Evolutionary conservation across 2,113 vertebrate genomes (phyloP).

Genomic region (Percopsis transmontana): DNA sequence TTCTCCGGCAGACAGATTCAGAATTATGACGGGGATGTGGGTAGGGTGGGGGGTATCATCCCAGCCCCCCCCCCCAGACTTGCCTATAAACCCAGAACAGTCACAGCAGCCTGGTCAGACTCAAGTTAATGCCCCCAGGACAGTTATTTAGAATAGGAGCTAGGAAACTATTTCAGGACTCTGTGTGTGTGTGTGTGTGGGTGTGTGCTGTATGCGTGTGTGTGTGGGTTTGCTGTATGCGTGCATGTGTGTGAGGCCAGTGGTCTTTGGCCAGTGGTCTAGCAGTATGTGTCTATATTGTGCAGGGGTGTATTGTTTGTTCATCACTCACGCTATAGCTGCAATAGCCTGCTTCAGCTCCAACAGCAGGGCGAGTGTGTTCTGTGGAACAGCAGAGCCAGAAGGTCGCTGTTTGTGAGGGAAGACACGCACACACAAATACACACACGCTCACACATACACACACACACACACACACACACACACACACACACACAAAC

Average conservation of each 20-base stretch:
- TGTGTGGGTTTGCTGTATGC: neutral
- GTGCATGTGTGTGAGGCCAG: neutral
- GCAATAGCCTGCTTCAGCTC: too few relatives aligned
- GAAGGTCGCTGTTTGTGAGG: slow-evolving; percentile 31
- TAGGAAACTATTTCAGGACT: slow-evolving; percentile 69
- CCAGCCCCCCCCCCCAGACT: slow-evolving; percentile 7
- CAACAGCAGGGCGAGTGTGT: slow-evolving; percentile 24
- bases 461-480: slow-evolving; percentile 1
- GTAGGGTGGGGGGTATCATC: slow-evolving; percentile 19
- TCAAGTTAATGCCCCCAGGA: slow-evolving; percentile 40
- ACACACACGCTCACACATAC: neutral
- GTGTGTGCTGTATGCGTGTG: slow-evolving; percentile 20
- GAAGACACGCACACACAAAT: slow-evolving; percentile 14
- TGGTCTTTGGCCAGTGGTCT: too few relatives aligned
- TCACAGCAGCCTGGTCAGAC: slow-evolving; percentile 51
- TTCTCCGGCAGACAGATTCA: slow-evolving; percentile 32
- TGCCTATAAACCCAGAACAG: slow-evolving; percentile 44
- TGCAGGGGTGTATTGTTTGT: neutral
- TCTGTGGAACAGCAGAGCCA: slow-evolving; percentile 21
- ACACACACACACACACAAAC: neutral
- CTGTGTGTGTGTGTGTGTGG: slow-evolving; percentile 35
- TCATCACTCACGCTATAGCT: too few relatives aligned
- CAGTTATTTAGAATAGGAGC: slow-evolving; percentile 66
- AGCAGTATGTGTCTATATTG: neutral
- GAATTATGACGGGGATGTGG: neutral